Evolutionary conservation across 2,888 invertebrate genomes (phyloP), one percentile per base, ranked within the genome.

Genomic region (Leucophora obtusa): DNA sequence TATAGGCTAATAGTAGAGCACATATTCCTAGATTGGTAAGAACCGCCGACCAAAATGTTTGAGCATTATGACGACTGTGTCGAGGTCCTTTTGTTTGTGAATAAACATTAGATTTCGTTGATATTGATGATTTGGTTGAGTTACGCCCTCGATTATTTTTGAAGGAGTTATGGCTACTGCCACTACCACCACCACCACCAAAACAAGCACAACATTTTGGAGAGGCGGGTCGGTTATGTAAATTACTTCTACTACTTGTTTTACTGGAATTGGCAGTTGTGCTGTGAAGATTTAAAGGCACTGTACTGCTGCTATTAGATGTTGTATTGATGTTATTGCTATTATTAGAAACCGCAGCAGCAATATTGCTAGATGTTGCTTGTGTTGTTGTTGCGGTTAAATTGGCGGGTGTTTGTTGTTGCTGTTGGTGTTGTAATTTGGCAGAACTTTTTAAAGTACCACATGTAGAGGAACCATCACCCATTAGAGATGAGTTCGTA

Each of bases 21-120:
- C 96, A 96, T 89, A 96, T 96, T 84, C 95, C 94, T 85, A 96
- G 91, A 89, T 96, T 96, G 82, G 96, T 95, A 84, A 95, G 92
- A 82, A 95, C 93, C 14, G 95, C 94, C 71, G 95, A 93, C 90
- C 91, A 91, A 70, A 91, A 88, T 10, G 91, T 88, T 84, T 89
- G 89, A 2, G 87, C 76, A 59, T 85, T 84, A 59, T 84, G 86
- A 74, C 77, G 81, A 60, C 70, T 70, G n/a, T 81, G 73, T 38
- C 86, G 86, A 56, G 85, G 85, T 24, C 85, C 85, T 82, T 85
- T 88, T 60, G 85, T 80, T 50, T 84, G 81, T 35, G 56, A 35
- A 53, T 77, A 73, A 21, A 51, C 65, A 69, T 73, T 50, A 10
- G 84, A 72, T 77, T 83, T 84, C 81, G 77, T 83, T 68, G 82